phyloP scores from a whole-genome alignment of 2,113 vertebrate species.

The Rutilus rutilus region DNA sequence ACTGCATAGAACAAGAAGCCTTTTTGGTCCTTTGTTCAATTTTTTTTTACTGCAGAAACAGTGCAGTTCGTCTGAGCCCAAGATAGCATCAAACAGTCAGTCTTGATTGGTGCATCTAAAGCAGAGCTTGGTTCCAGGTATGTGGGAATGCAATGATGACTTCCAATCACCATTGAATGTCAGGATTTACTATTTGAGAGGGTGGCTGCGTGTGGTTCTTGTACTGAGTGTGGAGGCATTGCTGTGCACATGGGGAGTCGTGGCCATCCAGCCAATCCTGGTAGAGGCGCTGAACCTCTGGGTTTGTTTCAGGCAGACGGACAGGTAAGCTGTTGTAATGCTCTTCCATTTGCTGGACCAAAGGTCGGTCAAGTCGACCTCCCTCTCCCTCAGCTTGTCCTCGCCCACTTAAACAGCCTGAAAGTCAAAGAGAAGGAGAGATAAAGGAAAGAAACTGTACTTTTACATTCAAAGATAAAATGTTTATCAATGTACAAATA shows the following conservation, averaged over 20 bases:
- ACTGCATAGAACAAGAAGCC: background rate
- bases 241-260: conserved; percentile 77
- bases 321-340: conserved; percentile 83
- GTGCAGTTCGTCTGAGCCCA: background rate
- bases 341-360: conserved; percentile 90
- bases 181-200: conserved; percentile 64
- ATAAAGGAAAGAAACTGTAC: background rate
- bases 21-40: conserved; percentile 4
- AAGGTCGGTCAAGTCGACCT: conserved; percentile 78
- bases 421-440: background rate
- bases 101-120: background rate
- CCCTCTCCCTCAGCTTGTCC: conserved; percentile 80
- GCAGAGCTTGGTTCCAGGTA: background rate
- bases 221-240: conserved; percentile 83
- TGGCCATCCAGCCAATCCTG: conserved; percentile 89
- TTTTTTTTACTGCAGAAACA: background rate
- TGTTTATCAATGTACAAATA: background rate
- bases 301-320: conserved; percentile 79
- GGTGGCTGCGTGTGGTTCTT: conserved; percentile 55
- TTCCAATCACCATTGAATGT: conserved; percentile 77
- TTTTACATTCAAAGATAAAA: background rate
- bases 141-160: background rate
- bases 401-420: conserved; percentile 89
- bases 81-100: background rate
- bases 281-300: conserved; percentile 82